Conservation (phyloP, 2,113 vertebrate genomes). For the Triplophysa rosa region DNA sequence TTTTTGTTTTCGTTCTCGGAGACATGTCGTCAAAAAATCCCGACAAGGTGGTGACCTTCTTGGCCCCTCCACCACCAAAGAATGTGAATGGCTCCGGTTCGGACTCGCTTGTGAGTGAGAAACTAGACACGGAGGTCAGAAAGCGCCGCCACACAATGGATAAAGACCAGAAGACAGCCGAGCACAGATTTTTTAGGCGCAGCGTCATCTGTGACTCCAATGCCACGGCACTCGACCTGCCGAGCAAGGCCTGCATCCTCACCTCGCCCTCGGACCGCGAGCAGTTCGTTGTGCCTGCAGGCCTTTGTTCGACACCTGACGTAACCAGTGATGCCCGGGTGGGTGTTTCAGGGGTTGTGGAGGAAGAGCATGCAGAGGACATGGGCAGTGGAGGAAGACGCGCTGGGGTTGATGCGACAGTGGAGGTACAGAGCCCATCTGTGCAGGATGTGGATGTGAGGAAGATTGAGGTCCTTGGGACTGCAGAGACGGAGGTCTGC, state of each 20-base stretch:
- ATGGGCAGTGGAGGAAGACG: not conserved
- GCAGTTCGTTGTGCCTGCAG: slow-evolving; percentile 28
- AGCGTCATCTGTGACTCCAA: slow-evolving; percentile 98
- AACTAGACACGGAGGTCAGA: slow-evolving; percentile 78
- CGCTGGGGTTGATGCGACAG: not conserved
- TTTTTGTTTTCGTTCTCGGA: slow-evolving; percentile 15
- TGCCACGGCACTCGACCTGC: slow-evolving; percentile 90
- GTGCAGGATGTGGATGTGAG: slow-evolving; percentile 58
- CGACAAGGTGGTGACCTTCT: slow-evolving; percentile 65
- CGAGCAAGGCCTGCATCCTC: slow-evolving; percentile 80
- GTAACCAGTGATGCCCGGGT: slow-evolving; percentile 34
- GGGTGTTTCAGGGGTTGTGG: slow-evolving; percentile 11
- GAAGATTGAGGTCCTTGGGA: slow-evolving; percentile 44
- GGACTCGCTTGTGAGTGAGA: slow-evolving; percentile 83
- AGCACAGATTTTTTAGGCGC: slow-evolving; percentile 96
- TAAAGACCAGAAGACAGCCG: slow-evolving; percentile 87
- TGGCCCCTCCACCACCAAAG: slow-evolving; percentile 75
- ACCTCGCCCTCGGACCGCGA: slow-evolving; percentile 77
- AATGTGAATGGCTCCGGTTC: slow-evolving; percentile 92
- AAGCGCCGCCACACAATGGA: slow-evolving; percentile 97
- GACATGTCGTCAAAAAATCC: slow-evolving; percentile 72
- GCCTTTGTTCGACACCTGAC: slow-evolving; percentile 18
- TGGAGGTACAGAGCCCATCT: slow-evolving; percentile 54
- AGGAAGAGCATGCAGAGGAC: slow-evolving; percentile 46
- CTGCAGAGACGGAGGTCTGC: slow-evolving; percentile 45